phyloP scores from a whole-genome alignment of 2,113 vertebrate genomes.

The Antechinus flavipes region DNA sequence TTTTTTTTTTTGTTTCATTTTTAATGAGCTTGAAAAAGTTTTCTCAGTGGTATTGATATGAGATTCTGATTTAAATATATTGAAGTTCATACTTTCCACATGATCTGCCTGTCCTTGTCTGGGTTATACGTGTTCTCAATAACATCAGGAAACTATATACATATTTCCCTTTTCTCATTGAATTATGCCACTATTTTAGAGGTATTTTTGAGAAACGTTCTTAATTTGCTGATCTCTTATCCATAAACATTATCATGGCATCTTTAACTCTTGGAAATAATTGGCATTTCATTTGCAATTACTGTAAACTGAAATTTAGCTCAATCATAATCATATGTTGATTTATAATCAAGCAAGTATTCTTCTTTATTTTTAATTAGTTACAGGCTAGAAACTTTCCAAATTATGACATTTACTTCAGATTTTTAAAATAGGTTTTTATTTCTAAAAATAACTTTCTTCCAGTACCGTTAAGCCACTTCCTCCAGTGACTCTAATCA shows the following conservation, averaged over 20 bases:
- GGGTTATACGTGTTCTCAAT: not conserved
- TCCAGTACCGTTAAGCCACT: not conserved
- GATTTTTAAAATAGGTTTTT: conserved; percentile 45
- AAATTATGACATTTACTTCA: conserved; percentile 43
- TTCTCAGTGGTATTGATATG: not conserved
- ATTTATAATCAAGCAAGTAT: conserved; percentile 60
- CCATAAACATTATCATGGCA: conserved; percentile 37
- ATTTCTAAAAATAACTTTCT: conserved; percentile 42
- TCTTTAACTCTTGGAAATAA: conserved; percentile 48
- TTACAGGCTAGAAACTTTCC: conserved; percentile 42
- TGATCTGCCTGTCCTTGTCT: not conserved
- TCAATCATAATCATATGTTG: conserved; percentile 60
- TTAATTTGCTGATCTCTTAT: conserved; percentile 41
- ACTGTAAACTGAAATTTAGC: conserved; percentile 45
- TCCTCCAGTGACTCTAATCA: not conserved
- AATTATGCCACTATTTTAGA: not conserved
- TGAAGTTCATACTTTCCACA: not conserved
- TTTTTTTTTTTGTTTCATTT: too few species aligned
- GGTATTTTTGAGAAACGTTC: conserved; percentile 46
- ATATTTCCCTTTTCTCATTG: not conserved
- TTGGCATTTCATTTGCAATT: conserved; percentile 59
- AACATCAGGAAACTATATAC: not conserved
- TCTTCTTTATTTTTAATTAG: conserved; percentile 45
- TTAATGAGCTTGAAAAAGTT: not conserved
- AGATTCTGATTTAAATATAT: not conserved